These are phyloP conservation scores for Pelvicachromis taeniatus DNA, from an alignment of 2,113 vertebrate species.

Conservation along the genomic window DNA sequence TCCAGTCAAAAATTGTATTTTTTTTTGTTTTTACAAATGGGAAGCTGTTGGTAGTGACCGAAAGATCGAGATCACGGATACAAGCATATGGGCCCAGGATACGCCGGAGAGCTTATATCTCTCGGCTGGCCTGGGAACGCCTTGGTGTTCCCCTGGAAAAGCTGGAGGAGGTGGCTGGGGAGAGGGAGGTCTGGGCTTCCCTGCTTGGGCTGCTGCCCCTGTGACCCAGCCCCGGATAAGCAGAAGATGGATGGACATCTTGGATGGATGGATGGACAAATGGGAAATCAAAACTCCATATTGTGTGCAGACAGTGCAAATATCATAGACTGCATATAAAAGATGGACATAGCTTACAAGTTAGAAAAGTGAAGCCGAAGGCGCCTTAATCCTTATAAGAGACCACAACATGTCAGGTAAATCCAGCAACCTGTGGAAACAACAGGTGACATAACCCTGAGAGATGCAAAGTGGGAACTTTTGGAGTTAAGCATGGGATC, in stretches of 20 bases:
- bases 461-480: rapidly evolving
- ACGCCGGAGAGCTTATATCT: too few species aligned
- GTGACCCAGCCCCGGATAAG: too few species aligned
- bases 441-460: neutral
- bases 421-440: neutral
- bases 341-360: neutral
- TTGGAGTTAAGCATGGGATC: rapidly evolving
- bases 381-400: neutral
- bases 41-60: too few species aligned
- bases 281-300: neutral
- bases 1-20: neutral
- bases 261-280: too few species aligned
- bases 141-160: too few species aligned
- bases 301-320: neutral
- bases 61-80: too few species aligned
- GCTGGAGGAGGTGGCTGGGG: too few species aligned
- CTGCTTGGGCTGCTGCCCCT: too few species aligned
- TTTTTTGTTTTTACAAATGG: neutral
- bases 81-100: too few species aligned
- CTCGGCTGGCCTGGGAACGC: too few species aligned
- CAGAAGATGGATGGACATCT: too few species aligned
- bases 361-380: rapidly evolving
- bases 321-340: neutral
- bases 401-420: neutral
- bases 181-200: too few species aligned